Evolutionary conservation across 2,888 invertebrate species (phyloP).

Genomic region (Syritta pipiens): DNA sequence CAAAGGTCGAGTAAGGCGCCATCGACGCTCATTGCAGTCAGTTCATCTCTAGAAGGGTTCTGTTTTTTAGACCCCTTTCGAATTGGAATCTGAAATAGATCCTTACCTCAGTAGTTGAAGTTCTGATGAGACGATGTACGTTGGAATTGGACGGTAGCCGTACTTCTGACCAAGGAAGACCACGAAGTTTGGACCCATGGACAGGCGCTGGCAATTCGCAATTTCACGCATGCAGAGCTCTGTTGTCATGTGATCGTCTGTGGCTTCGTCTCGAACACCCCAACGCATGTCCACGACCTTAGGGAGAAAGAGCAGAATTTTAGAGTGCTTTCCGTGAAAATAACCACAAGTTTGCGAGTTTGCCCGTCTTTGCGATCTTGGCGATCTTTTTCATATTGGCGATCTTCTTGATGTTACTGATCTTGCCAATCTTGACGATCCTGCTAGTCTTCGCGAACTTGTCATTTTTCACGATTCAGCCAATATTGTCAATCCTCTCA

Average conservation of each 20-base stretch:
- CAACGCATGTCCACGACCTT: slow-evolving; percentile 99
- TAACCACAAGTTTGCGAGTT: no score
- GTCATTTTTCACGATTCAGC: no score
- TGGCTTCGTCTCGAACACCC: slow-evolving; percentile 98
- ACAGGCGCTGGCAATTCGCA: slow-evolving; percentile 96
- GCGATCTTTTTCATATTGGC: no score
- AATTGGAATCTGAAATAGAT: neutral
- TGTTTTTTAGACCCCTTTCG: neutral
- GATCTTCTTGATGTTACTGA: no score
- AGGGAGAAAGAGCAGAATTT: neutral
- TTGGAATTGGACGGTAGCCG: slow-evolving; percentile 98
- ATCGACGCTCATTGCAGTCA: slow-evolving; percentile 90
- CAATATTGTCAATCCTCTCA: no score
- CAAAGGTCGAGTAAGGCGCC: slow-evolving; percentile 92
- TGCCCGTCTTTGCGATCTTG: no score
- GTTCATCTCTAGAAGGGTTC: slow-evolving; percentile 84
- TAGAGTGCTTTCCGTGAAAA: neutral
- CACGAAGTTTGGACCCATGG: slow-evolving; percentile 99
- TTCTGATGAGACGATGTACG: slow-evolving; percentile 95
- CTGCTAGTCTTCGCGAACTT: no score
- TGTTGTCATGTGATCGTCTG: slow-evolving; percentile 99
- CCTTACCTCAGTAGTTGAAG: slow-evolving; percentile 85
- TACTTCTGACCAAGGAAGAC: slow-evolving; percentile 99
- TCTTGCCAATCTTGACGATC: no score
- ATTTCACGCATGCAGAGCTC: slow-evolving; percentile 99